Base-by-base conservation (phyloP, 2,888 invertebrate species). In the Eupithecia abbreviata region DNA sequence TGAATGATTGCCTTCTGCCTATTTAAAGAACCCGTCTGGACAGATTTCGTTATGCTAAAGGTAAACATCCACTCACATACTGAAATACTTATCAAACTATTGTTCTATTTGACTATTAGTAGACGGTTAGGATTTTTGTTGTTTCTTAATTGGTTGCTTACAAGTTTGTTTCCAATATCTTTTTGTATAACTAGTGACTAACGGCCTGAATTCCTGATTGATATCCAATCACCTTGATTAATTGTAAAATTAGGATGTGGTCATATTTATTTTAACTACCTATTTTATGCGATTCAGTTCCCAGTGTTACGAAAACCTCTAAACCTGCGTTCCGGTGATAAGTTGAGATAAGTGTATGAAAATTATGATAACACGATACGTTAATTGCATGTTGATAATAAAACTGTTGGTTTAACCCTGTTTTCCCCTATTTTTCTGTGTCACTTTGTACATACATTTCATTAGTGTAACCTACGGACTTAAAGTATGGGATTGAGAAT, bases 271-370 rank as follows among this genome's bases (percentile, higher is more conserved):
- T 55, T 76, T 72, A 55, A 79, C 30, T 47, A 81, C 13, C 13
- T 78, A 80, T 84, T 83, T 30, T 84, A 85, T 87, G 84, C 84
- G 82, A 86, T 87, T 83, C 76, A 82, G 79, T 82, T 83, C 84
- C 83, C 80, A 83, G 80, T 68, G 80, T 82, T 81, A 82, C 81
- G 84, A 84, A 82, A 82, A 82, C 75, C 68, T 72, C 18, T 62
- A 2, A 9, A 18, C 51, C 55, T 7, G 12, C 75, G 76, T 70
- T 76, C 55, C 71, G 58, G 80, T 73, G 82, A 81, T 81, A 82
- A 81, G 77, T 81, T 71, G 75, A 81, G 83, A 81, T 82, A 83
- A 77, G 79, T 30, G 30, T 75, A 75, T 79, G 74, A 76, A 80
- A 81, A 78, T 76, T 49, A 79, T 79, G 82, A 83, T 83, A 82